Percentiles rank a stretch among this genome's conserved stretches.
These are phyloP conservation scores for Stratiolaelaps scimitus DNA, from an alignment of 1,140 invertebrate genomes.

Conservation along the genomic window DNA sequence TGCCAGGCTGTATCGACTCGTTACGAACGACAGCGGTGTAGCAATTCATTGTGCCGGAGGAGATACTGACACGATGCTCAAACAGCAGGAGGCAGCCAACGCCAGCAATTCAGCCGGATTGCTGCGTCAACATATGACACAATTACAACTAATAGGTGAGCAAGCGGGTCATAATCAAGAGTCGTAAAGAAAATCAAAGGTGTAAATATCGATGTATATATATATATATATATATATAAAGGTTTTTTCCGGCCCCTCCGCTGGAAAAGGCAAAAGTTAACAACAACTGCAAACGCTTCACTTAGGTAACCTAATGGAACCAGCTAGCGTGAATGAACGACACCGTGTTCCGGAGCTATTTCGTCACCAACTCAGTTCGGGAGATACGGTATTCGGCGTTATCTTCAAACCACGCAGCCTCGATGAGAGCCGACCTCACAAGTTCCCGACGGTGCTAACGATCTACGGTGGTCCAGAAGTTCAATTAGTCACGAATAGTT, in stretches of 20 bases:
- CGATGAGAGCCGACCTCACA: constrained; percentile 54
- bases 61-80: too few species aligned
- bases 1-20: constrained; percentile 32
- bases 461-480: constrained; percentile 97
- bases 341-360: constrained; percentile 53
- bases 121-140: not conserved
- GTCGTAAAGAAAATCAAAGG: too few species aligned
- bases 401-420: constrained; percentile 66
- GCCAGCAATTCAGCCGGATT: too few species aligned
- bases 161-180: too few species aligned
- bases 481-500: constrained; percentile 88
- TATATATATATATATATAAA: too few species aligned
- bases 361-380: constrained; percentile 55
- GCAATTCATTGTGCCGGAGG: too few species aligned
- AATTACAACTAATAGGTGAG: constrained; percentile 1
- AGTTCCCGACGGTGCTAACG: constrained; percentile 87
- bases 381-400: constrained; percentile 71
- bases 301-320: constrained; percentile 25
- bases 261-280: not conserved
- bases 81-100: too few species aligned
- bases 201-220: too few species aligned
- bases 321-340: constrained; percentile 31
- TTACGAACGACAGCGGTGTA: constrained; percentile 27
- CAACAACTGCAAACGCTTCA: not conserved
- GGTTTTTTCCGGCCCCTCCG: too few species aligned